A percentile compares a stretch with the other conserved stretches of the same genome.
These are phyloP conservation scores for Aspidiotus destructor DNA, from an alignment of 2,888 invertebrate species.

Conservation along the genomic window DNA sequence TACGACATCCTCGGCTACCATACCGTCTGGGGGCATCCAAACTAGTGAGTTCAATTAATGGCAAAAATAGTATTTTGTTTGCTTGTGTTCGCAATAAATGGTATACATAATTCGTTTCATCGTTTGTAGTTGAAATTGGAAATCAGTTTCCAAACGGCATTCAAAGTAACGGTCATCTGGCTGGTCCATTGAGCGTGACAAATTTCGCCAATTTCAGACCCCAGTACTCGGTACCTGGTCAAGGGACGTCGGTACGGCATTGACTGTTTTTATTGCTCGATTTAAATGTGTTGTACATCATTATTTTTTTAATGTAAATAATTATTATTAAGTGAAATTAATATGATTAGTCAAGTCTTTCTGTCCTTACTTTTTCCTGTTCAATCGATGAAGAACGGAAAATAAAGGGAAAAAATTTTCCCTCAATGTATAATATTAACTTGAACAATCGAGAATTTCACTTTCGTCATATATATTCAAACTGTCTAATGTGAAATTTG, in stretches of 20 bases:
- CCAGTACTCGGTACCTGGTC: constrained; percentile 67
- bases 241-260: constrained; percentile 38
- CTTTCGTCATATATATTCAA: too few species aligned
- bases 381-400: too few species aligned
- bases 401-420: too few species aligned
- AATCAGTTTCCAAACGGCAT: constrained; percentile 78
- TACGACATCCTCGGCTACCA: constrained; percentile 58
- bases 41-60: constrained; percentile 24
- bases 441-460: too few species aligned
- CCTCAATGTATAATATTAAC: too few species aligned
- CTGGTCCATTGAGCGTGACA: constrained; percentile 62
- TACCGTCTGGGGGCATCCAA: constrained; percentile 22
- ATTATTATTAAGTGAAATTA: too few species aligned
- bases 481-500: too few species aligned
- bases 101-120: constrained; percentile 39
- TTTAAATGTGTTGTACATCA: too few species aligned
- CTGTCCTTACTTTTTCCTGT: too few species aligned
- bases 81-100: background rate
- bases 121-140: constrained; percentile 57
- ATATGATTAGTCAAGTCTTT: too few species aligned
- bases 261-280: too few species aligned
- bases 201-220: constrained; percentile 85
- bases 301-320: too few species aligned
- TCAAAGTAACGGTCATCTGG: constrained; percentile 53
- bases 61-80: background rate